phyloP scores from a whole-genome alignment of 2,888 invertebrate genomes.

The Nemotelus nigrinus region DNA sequence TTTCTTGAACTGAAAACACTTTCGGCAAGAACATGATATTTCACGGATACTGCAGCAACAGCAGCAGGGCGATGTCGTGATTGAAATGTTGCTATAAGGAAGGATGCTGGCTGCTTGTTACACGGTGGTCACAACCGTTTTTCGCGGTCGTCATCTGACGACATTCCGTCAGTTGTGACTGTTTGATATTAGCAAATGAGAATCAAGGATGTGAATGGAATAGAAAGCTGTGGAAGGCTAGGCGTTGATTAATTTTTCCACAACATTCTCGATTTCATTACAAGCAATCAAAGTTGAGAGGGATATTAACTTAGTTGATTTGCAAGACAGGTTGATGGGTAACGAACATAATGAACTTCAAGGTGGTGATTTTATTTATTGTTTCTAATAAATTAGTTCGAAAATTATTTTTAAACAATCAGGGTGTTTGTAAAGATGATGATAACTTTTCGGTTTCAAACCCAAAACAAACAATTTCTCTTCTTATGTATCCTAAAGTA shows the following conservation, averaged over 20 bases:
- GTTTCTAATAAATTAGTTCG: too few relatives aligned
- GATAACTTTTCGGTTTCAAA: too few relatives aligned
- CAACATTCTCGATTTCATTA: not conserved
- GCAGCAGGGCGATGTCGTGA: too few relatives aligned
- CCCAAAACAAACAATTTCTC: too few relatives aligned
- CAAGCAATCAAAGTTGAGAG: slow-evolving; percentile 35
- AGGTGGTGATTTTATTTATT: not conserved
- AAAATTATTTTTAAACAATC: too few relatives aligned
- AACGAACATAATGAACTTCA: slow-evolving; percentile 2
- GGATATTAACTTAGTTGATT: slow-evolving; percentile 15
- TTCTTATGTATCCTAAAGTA: too few relatives aligned
- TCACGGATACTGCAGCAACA: too few relatives aligned
- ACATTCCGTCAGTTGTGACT: not conserved
- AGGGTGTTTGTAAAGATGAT: too few relatives aligned
- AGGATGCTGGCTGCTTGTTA: not conserved
- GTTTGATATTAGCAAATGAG: not conserved
- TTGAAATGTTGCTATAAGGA: too few relatives aligned
- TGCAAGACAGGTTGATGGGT: slow-evolving; percentile 35
- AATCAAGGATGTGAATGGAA: not conserved
- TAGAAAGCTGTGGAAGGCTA: not conserved
- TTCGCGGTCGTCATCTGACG: slow-evolving; percentile 11
- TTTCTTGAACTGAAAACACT: not conserved
- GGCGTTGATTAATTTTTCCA: slow-evolving; percentile 11
- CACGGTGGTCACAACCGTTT: not conserved
- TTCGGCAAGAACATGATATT: slow-evolving; percentile 1